Conservation (phyloP, 2,888 invertebrate species). For the Drymonia ruficornis region DNA sequence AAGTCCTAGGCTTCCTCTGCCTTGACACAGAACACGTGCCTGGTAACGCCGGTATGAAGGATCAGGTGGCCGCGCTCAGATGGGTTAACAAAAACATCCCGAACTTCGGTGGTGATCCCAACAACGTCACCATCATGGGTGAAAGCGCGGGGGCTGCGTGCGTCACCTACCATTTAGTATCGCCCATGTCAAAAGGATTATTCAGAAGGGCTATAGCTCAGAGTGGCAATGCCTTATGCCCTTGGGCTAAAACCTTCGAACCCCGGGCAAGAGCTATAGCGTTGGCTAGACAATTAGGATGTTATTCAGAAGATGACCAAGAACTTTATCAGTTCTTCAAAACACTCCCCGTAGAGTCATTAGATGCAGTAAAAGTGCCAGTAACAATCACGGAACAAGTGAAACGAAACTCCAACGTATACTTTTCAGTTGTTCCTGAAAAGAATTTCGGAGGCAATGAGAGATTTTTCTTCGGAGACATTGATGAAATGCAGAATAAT, state of each 20-base stretch:
- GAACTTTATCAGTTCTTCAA: conserved; percentile 33
- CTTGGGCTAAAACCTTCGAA: conserved; percentile 11
- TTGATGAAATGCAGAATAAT: conserved; percentile 33
- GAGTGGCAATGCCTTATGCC: conserved; percentile 84
- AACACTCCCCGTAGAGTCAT: conserved; percentile 25
- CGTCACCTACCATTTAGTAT: conserved; percentile 39
- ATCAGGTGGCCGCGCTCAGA: conserved; percentile 57
- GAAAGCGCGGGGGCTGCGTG: conserved; percentile 54
- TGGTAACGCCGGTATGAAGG: conserved; percentile 64
- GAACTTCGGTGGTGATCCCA: conserved; percentile 52
- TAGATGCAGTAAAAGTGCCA: conserved; percentile 17
- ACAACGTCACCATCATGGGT: conserved; percentile 54
- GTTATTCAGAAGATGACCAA: conserved; percentile 25
- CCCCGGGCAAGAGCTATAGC: conserved; percentile 58
- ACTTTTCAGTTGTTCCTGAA: conserved; percentile 31
- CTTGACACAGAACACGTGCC: conserved; percentile 56
- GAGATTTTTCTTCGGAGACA: conserved; percentile 31
- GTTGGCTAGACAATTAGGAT: conserved; percentile 38
- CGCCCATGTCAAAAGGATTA: conserved; percentile 50
- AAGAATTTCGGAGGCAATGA: conserved; percentile 33
- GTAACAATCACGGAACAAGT: conserved; percentile 19
- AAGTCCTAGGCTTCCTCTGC: conserved; percentile 57
- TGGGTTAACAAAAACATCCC: conserved; percentile 56
- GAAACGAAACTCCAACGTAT: conserved; percentile 7
- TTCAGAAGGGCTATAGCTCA: conserved; percentile 82